Evolutionary conservation across 2,888 invertebrate species (phyloP), one percentile per base, ranked within the genome.

Genomic region (Ryuthela nishihirai): DNA sequence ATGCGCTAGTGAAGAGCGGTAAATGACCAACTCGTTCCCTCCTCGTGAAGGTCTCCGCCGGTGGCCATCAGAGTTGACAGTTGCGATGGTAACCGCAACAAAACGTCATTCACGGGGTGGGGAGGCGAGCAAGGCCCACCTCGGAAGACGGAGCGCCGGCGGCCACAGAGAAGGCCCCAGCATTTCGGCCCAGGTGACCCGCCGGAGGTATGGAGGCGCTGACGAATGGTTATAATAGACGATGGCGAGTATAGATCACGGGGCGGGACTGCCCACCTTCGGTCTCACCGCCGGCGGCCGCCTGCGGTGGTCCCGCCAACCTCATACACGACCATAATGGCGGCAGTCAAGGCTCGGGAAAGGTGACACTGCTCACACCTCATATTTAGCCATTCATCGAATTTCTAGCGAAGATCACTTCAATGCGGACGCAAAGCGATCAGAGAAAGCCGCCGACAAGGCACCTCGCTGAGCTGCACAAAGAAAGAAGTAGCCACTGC

Each of bases 301-400:
- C 29, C 29, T 9, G 10, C n/a, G n/a, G 29, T n/a, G 9, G 10
- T 29, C 10, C 29, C 29, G 29, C 10, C n/a, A n/a, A n/a, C n/a
- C 29, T 9, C 10, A n/a, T n/a, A 29, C 9, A n/a, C n/a, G n/a
- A n/a, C n/a, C n/a, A n/a, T n/a, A 58, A 50, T 41, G 21, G 26
- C 43, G 34, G 24, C n/a, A n/a, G n/a, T n/a, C n/a, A n/a, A n/a
- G n/a, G n/a, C 50, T 29, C 32, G 49, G 53, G 43, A 40, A 56
- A 26, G 38, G 48, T 50, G 54, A 56, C 53, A 59, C 60, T 42
- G 56, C 64, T 64, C 64, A 54, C 60, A 64, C 64, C 64, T 64
- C 56, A 64, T 60, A 60, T 61, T 53, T 53, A 60, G 41, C 49
- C 25, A 64, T 64, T 64, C 55, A 54, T 40, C 10, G 42, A 29